A percentile compares a stretch with the other conserved stretches of the same genome.
Evolutionary conservation across 2,113 vertebrate genomes (phyloP).

Genomic region (Heterotilapia buettikoferi): DNA sequence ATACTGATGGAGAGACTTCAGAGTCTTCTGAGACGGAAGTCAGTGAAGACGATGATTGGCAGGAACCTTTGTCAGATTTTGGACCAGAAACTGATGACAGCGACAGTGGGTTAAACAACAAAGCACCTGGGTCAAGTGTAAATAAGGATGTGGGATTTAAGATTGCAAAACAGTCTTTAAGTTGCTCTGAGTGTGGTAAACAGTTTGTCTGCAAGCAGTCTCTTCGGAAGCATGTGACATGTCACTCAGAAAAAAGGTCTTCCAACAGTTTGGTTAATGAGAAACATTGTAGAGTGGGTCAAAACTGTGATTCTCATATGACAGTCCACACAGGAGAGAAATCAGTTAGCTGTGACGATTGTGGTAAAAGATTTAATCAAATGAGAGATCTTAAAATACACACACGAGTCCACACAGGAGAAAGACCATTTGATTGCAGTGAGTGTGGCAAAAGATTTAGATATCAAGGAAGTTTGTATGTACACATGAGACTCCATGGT

Average conservation of each 20-base stretch:
- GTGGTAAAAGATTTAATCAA: not conserved
- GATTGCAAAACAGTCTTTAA: not conserved
- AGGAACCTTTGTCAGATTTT: not conserved
- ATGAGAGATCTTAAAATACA: not conserved
- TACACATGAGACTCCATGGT: not conserved
- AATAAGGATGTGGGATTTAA: not conserved
- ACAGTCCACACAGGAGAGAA: not conserved
- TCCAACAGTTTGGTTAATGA: not conserved
- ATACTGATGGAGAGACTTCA: not conserved
- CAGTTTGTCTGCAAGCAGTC: not conserved
- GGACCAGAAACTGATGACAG: not conserved
- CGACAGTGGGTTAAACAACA: accelerated
- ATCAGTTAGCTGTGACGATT: not conserved
- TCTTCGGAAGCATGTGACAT: not conserved
- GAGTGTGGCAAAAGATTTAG: not conserved
- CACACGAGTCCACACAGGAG: not conserved
- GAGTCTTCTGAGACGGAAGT: not conserved
- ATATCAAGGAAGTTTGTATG: not conserved
- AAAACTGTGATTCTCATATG: not conserved
- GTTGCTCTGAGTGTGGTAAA: not conserved
- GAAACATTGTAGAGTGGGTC: not conserved
- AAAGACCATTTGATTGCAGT: not conserved
- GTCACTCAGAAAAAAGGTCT: not conserved
- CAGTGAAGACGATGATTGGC: not conserved
- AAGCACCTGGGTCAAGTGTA: not conserved